A percentile compares a stretch with the other conserved stretches of the same genome.
Conservation (phyloP, 2,113 vertebrate genomes). For the Chionis minor region DNA sequence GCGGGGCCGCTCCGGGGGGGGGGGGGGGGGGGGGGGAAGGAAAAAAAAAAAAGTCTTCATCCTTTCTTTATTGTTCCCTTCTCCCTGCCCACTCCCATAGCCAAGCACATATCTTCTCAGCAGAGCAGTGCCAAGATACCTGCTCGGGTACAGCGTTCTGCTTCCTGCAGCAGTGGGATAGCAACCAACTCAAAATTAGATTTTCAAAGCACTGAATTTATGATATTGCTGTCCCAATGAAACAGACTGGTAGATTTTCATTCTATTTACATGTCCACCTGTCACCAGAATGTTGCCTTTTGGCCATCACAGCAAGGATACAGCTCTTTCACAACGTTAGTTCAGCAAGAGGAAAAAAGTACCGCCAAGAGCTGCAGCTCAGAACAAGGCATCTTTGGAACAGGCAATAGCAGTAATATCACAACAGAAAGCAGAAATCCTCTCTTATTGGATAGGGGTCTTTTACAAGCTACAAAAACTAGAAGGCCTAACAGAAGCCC, state of each 20-base stretch:
- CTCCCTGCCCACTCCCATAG: background rate
- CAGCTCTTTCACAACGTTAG: background rate
- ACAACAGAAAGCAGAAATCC: background rate
- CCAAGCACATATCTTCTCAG: background rate
- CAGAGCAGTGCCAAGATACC: background rate
- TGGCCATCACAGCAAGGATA: background rate
- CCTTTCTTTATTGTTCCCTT: background rate
- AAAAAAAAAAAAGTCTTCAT: background rate
- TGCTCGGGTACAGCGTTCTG: background rate
- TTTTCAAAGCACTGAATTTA: background rate
- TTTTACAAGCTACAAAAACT: background rate
- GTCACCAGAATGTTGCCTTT: background rate
- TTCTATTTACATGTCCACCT: background rate
- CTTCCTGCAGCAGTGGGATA: background rate
- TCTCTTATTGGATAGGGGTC: background rate
- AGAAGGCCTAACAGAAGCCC: background rate
- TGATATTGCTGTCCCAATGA: background rate
- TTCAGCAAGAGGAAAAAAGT: background rate
- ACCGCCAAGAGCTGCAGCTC: background rate
- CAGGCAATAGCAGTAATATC: background rate
- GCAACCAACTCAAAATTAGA: background rate
- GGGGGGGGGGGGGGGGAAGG: fast-evolving
- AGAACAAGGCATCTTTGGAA: background rate
- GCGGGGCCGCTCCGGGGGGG: too few relatives aligned
- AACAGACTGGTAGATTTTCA: background rate